Evolutionary conservation across 2,797 vertebrate species (phyloP), one percentile per base, ranked within the genome.

Genomic region (Diplodus puntazzo): DNA sequence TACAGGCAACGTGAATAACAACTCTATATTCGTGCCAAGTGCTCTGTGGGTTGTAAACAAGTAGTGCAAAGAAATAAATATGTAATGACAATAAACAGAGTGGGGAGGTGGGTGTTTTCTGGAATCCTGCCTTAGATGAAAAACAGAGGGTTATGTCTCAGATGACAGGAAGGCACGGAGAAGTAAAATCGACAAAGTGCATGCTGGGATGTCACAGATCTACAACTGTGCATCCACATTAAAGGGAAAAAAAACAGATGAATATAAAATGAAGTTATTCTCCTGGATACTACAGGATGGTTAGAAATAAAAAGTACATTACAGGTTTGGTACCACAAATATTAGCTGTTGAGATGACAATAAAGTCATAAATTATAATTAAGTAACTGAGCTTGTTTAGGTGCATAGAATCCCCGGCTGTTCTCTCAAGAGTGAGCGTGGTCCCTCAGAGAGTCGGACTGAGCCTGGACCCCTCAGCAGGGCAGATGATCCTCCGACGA

Each of bases 401-500:
- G 53, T 79, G 67, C 66, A 64, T 68, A 66, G 64, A 72, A 71
- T 2, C 0, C 4, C 21, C 65, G 11, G 3, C 75, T 76, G 75
- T 62, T 69, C 64, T 64, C 57, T 54, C 4, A 13, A 30, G 58
- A 81, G 69, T 5, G 69, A 75, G 34, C 66, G 64, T 3, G 23
- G 46, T 62, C 30, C 75, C 72, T 65, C 57, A 18, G 80, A 73
- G 83, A 50, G 73, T 23, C n/a, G 21, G 23, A 77, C 53, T 23
- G 58, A 75, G 75, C 48, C 50, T 43, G 57, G 61, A 43, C 0
- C 58, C 52, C 74, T 67, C 57, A 46, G 59, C 25, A 62, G 70
- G 25, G 62, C 3, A 60, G 74, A 87, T 73, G 75, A 82, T 88
- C 78, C 75, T 84, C 78, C 50, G 71, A 73, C 2, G 45, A 80